Conservation (phyloP, 2,797 vertebrate species). For the Melanotaenia maccullochi region DNA sequence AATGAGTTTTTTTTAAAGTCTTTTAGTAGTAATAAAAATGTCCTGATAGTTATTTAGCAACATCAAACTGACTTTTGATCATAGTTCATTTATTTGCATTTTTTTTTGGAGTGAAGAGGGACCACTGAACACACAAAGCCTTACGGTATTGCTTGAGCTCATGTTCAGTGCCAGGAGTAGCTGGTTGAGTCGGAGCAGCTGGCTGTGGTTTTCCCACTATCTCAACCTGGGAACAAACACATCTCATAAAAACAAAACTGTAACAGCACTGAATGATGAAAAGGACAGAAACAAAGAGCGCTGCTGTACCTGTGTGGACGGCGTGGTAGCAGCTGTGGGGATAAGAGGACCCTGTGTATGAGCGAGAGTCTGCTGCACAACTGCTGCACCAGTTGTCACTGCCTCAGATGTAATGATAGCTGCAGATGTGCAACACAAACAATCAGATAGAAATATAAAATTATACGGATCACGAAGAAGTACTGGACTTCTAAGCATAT, state of each 20-base stretch:
- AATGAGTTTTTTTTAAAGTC: background rate
- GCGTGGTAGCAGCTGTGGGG: conserved; percentile 58
- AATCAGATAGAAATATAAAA: background rate
- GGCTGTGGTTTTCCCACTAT: conserved; percentile 84
- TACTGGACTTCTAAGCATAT: background rate
- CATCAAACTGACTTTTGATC: background rate
- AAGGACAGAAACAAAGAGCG: background rate
- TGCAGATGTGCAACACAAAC: conserved; percentile 11
- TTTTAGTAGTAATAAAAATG: background rate
- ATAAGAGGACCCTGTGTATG: conserved; percentile 62
- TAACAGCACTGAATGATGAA: background rate
- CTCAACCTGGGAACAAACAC: conserved; percentile 68
- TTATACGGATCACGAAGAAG: background rate
- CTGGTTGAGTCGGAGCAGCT: conserved; percentile 74
- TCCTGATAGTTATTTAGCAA: background rate
- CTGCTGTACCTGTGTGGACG: conserved; percentile 72
- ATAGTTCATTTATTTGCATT: conserved; percentile 3
- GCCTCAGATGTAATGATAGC: conserved; percentile 73
- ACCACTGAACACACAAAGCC: conserved; percentile 28
- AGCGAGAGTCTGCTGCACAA: conserved; percentile 69
- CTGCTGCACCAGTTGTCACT: conserved; percentile 69
- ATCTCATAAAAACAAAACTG: background rate
- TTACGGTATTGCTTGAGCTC: conserved; percentile 86
- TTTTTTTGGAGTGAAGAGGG: background rate
- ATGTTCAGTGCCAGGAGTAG: conserved; percentile 80